Evolutionary conservation across 2,797 vertebrate genomes (phyloP).

Genomic region (Cynopterus sphinx): DNA sequence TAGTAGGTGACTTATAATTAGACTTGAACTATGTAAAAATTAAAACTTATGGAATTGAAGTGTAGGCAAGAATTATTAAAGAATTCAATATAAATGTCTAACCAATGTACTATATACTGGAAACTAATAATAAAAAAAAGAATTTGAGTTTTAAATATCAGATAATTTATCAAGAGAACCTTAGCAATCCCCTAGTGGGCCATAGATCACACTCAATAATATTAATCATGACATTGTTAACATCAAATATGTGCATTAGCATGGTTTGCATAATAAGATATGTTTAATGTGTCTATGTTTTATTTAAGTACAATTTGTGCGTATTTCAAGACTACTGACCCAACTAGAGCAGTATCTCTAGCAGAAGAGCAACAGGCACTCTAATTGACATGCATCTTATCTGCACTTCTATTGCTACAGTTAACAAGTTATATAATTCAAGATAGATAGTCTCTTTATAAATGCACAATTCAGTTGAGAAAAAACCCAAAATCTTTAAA

Average conservation of each 20-base stretch:
- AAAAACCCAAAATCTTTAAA: background rate
- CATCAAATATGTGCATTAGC: background rate
- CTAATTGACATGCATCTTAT: background rate
- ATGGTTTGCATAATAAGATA: background rate
- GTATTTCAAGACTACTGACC: background rate
- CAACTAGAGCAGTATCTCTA: background rate
- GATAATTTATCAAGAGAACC: background rate
- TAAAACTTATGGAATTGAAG: background rate
- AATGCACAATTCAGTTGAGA: background rate
- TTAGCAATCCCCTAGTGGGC: background rate
- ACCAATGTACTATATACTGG: no score
- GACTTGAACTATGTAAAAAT: background rate
- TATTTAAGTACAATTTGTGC: background rate
- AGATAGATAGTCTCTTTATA: background rate
- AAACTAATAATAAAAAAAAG: background rate
- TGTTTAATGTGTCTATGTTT: background rate
- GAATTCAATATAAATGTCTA: background rate
- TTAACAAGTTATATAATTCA: slow-evolving; percentile 25
- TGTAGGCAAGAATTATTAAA: background rate
- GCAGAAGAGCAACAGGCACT: background rate
- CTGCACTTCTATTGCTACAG: background rate
- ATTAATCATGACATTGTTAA: background rate
- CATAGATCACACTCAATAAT: background rate
- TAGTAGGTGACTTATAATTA: background rate
- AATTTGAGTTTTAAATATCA: background rate